Base-by-base conservation (phyloP, 1,140 invertebrate species). In the Aphis craccivora region DNA sequence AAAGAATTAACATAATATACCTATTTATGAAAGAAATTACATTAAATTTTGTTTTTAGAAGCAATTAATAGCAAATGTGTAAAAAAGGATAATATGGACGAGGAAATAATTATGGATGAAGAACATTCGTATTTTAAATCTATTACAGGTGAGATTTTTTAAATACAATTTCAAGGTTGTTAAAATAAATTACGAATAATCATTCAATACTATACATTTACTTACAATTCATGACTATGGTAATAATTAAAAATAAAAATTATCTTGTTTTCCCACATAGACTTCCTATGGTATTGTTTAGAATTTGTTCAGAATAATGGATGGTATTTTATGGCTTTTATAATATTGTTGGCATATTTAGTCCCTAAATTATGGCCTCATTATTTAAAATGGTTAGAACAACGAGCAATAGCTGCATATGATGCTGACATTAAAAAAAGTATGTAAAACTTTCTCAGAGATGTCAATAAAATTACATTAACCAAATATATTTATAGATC, bases 401-500 rank as follows among this genome's bases (percentile, higher is more conserved):
- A 37, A 60, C 45, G 83, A 88, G n/a, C 84, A 86, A 48, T 81
- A 84, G 60, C 35, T 43, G 25, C 35, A 51, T 93, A 93, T 94
- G 51, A 81, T 53, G 53, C 55, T 35, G 60, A 90, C 51, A 60
- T 81, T 37, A 94, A 94, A 48, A 93, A 93, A 89, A 91, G 60
- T 94, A 30, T 90, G 40, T 43, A 90, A 0, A 67, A n/a, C 7
- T 22, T 7, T 43, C 2, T 37, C 14, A 45, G 9, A 43, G 22
- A 40, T 14, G 40, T 2, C n/a, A 43, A 8, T 43, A 40, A 18
- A n/a, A 76, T n/a, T 30, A 9, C 11, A n/a, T 2, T 76, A 76
- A 6, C n/a, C 14, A 35, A 20, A 43, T 30, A 22, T 91, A 22
- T 84, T 93, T 93, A 76, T 83, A 94, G 94, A 94, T 94, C 94